Conservation (phyloP, 2,888 invertebrate genomes). For the Dynastes hyllus region DNA sequence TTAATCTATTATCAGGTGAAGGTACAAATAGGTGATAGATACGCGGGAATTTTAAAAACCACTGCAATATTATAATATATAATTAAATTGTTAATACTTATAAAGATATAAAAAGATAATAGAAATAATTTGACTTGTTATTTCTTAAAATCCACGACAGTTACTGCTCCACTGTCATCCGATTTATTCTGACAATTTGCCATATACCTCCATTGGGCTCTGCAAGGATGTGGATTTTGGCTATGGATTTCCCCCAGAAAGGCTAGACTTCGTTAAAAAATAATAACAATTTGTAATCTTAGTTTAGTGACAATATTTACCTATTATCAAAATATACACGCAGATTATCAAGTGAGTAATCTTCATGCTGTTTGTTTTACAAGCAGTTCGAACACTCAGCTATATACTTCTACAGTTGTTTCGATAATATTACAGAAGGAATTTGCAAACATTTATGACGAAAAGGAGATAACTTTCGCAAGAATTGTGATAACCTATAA, state of each 20-base stretch:
- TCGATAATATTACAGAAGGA: too few relatives aligned
- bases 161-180: background rate
- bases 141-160: background rate
- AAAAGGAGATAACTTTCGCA: background rate
- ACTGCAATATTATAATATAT: too few relatives aligned
- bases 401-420: too few relatives aligned
- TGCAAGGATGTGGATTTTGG: slow-evolving; percentile 35
- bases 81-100: too few relatives aligned
- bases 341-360: background rate
- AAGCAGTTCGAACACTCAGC: background rate
- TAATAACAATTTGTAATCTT: too few relatives aligned
- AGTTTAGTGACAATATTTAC: background rate
- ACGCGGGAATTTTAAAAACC: too few relatives aligned
- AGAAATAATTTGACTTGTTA: too few relatives aligned
- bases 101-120: too few relatives aligned
- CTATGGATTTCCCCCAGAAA: background rate
- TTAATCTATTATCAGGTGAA: too few relatives aligned
- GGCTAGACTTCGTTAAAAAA: background rate
- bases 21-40: too few relatives aligned
- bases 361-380: background rate
- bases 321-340: background rate
- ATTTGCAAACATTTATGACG: background rate
- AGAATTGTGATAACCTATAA: background rate
- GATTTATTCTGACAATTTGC: slow-evolving; percentile 26
- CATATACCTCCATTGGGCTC: slow-evolving; percentile 39